Base-by-base conservation (phyloP, 2,113 vertebrate genomes). In the Plestiodon gilberti region DNA sequence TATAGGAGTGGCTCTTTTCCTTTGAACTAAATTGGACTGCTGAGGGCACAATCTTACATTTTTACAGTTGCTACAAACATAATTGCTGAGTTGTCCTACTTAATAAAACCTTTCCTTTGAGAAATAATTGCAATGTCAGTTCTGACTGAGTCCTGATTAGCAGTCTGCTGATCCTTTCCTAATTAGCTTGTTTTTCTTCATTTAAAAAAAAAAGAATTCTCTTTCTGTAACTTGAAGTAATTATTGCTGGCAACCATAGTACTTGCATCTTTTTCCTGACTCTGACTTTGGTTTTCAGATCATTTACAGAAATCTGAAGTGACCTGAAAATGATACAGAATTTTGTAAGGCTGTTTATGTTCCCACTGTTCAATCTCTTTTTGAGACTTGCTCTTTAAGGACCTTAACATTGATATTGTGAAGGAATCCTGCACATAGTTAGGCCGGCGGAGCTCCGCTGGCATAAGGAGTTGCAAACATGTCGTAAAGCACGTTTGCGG, bases 281-380 rank as follows among this genome's bases (percentile, higher is more conserved):
- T n/a, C 13, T n/a, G 8, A 48, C 43, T 48, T 8, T 55, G 35
- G 11, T 82, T 64, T 48, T 8, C 43, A 48, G 43, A 4, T 48
- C 43, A 48, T 48, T 48, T 81, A 86, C 10, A 77, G 86, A 52
- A 76, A 57, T 40, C 86, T 40, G 18, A 84, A 91, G 57, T 74
- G 15, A 78, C 69, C 5, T 83, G 78, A 2, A 3, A 86, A 48
- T 76, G 28, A 15, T 70, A 77, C 28, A 70, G 78, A 75, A 89
- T 87, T 48, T 15, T 78, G 28, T 0, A 1, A 82, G 2, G 25
- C 78, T 20, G 89, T 35, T 25, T 61, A 38, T 22, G 43, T 48
- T 48, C 43, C 43, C 43, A 48, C 43, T 48, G 43, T 48, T 48
- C 43, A 5, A 4, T 48, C 43, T 48, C 43, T 48, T 5, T 48